Conservation (phyloP, 2,797 vertebrate genomes). For the Gallinago solitaria region DNA sequence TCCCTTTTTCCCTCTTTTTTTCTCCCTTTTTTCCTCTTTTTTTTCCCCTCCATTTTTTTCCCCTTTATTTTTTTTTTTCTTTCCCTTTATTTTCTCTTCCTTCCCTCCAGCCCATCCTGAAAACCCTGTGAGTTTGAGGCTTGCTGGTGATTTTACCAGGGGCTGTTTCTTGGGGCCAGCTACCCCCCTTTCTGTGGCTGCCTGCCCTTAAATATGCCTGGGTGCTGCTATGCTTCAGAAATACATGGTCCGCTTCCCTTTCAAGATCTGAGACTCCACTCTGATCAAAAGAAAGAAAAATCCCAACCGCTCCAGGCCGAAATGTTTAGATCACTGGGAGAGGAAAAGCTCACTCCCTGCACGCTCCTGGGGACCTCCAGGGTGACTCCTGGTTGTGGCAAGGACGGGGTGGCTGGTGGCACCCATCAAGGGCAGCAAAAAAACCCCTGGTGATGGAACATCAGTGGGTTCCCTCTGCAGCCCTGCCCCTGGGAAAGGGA, state of each 20-base stretch:
- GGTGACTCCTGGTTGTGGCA: not conserved
- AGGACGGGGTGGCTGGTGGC: not conserved
- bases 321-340: not conserved
- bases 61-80: too few relatives aligned
- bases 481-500: not conserved
- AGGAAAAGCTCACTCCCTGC: not conserved
- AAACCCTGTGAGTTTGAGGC: not conserved
- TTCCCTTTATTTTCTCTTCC: not conserved
- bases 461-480: not conserved
- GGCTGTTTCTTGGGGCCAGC: not conserved
- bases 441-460: not conserved
- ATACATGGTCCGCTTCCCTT: not conserved
- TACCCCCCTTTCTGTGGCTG: not conserved
- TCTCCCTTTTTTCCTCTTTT: too few relatives aligned
- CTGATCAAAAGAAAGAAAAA: conserved; percentile 12
- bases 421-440: not conserved
- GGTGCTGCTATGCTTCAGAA: not conserved
- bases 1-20: too few relatives aligned
- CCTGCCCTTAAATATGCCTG: not conserved
- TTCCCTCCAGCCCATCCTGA: not conserved
- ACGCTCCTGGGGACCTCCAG: not conserved
- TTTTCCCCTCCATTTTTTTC: not conserved
- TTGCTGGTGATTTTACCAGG: conserved; percentile 1
- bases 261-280: not conserved
- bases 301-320: not conserved